phyloP scores from a whole-genome alignment of 1,140 invertebrate genomes.

The Listronotus bonariensis region DNA sequence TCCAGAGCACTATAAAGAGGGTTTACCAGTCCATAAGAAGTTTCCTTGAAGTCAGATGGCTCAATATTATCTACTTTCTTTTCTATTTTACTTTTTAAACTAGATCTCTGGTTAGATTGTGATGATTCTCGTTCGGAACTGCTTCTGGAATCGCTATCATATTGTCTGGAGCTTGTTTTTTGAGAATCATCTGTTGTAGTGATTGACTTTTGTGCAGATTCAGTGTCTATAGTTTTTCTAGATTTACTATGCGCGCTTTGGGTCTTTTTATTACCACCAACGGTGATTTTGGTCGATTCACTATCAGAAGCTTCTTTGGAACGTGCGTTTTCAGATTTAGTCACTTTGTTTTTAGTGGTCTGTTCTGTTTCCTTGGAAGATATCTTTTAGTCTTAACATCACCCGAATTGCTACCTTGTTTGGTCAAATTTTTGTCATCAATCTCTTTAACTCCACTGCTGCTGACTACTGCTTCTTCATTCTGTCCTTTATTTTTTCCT shows the following conservation, averaged over 20 bases:
- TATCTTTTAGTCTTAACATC: background rate
- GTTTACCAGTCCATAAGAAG: background rate
- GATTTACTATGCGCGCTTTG: too few species aligned
- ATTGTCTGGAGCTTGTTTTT: background rate
- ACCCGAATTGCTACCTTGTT: background rate
- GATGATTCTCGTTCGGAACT: background rate
- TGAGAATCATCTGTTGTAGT: background rate
- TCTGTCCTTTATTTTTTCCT: background rate
- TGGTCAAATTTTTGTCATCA: background rate
- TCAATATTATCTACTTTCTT: background rate
- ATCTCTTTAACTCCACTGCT: too few species aligned
- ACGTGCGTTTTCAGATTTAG: background rate
- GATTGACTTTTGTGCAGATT: background rate
- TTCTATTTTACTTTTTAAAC: background rate
- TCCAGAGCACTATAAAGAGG: constrained; percentile 20
- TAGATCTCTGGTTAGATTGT: background rate
- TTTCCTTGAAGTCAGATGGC: background rate
- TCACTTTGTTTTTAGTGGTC: background rate
- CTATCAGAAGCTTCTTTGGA: background rate
- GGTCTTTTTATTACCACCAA: too few species aligned
- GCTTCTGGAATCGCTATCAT: constrained; percentile 7
- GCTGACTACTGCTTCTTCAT: background rate
- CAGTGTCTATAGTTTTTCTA: background rate
- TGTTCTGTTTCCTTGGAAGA: background rate
- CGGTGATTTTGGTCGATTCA: too few species aligned